Base-by-base conservation (phyloP, 2,113 vertebrate species). In the Poeciliopsis occidentalis region DNA sequence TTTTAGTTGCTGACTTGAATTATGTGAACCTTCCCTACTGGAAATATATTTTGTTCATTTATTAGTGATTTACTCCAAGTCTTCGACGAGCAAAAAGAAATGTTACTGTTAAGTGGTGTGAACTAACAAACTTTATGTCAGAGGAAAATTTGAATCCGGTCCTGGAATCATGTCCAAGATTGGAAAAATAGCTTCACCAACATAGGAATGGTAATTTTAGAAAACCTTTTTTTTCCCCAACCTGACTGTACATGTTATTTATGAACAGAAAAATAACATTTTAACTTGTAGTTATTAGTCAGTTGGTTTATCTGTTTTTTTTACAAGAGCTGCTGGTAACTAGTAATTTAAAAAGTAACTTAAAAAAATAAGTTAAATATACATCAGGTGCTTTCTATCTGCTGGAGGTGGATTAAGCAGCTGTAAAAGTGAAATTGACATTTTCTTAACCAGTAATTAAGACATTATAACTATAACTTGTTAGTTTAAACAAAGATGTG, bases 101-200 rank as follows among this genome's bases (percentile, higher is more conserved):
- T 66, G 17, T 68, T 63, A 2, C 12, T 44, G 34, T 57, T 73
- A 67, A 73, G 57, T 74, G 27, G 32, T n/a, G 37, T 57, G 77
- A 5, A 47, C 13, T 2, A 6, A 7, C 17, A 47, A 19, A 75
- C 78, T 57, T 57, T 69, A 34, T 19, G 51, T 74, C 41, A 71
- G 41, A 34, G 51, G 30, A 78, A 71, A 60, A 71, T 13, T 71
- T 76, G 67, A 62, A 29, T 3, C 79, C 17, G 32, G 12, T 81
- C 64, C 70, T 67, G n/a, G 34, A 82, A 63, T 75, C 62, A n/a
- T 57, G 19, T 22, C 47, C 22, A 41, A 41, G 39, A 15, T 13
- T 41, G 39, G 44, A 47, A 47, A 47, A 47, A 47, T n/a, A 22
- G 51, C 24, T 57, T 57, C 5, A 57, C 8, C 51, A 57, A n/a